Base-by-base conservation (phyloP, 2,797 vertebrate genomes). In the Chrosomus eos region DNA sequence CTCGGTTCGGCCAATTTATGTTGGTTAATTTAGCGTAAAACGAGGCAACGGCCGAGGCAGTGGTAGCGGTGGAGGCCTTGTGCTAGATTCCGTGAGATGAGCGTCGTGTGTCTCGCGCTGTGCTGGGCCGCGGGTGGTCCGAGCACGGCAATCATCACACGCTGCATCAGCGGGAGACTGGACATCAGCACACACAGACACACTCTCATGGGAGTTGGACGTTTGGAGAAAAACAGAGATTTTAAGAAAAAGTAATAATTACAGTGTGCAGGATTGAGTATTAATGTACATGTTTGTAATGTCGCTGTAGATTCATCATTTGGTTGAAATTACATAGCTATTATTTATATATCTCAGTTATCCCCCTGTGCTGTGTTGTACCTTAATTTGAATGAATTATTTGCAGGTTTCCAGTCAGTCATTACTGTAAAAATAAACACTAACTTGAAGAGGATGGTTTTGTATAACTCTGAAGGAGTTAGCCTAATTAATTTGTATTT, bases 1-100 rank as follows among this genome's bases (percentile, higher is more conserved):
- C 86, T 91, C 89, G 85, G 81, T 91, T 93, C 90, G 48, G 86
- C 84, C 86, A 81, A 85, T 90, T 87, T 86, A 80, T 89, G 88
- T 86, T 89, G 76, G 87, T 90, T 91, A 89, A 88, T 88, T 88
- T 88, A 91, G 81, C 53, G 82, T 71, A 87, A 92, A 90, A 82
- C 45, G 11, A 85, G 78, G 70, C 82, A 80, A 86, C 85, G 67
- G 40, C 31, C 26, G 33, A n/a, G 13, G 81, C 58, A 48, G 64
- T 19, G 55, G 75, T 18, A 43, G 83, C 31, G 40, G 38, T 23
- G 40, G 70, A 79, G 58, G 58, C 58, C 58, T 55, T 38, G 62
- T 76, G 43, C 67, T 48, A 81, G 38, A 40, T 40, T 43, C 16
- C 9, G 31, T 6, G 21, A 74, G 82, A 75, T 74, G 62, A 83